Percentiles rank a stretch among this genome's conserved stretches.
phyloP scores from a whole-genome alignment of 1,140 invertebrate species.

The Heterodera carotae region DNA sequence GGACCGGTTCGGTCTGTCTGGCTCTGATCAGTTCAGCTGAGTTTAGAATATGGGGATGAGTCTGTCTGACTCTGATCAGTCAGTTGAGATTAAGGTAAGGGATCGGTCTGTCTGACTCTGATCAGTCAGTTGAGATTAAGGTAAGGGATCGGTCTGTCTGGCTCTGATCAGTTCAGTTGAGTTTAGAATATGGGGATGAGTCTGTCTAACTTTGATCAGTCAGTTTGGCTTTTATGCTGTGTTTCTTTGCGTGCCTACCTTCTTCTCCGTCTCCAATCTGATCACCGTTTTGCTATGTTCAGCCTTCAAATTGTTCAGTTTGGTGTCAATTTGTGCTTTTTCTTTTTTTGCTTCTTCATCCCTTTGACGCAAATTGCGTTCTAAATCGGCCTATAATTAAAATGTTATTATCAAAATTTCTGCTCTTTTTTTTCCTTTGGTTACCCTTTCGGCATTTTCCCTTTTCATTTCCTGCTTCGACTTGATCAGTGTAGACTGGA shows the following conservation, averaged over 20 bases:
- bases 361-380: background rate
- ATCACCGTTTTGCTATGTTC: background rate
- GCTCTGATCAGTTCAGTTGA: no score
- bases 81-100: no score
- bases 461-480: background rate
- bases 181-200: no score
- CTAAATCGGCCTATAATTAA: background rate
- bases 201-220: no score
- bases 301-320: background rate
- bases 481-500: background rate
- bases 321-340: slow-evolving; percentile 3
- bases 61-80: no score
- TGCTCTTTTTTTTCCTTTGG: background rate
- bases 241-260: background rate
- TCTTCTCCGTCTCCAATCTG: slow-evolving; percentile 12
- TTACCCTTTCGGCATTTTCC: slow-evolving; percentile 8
- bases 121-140: no score
- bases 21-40: no score
- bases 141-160: no score
- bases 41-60: no score
- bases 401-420: background rate
- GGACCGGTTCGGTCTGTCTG: no score
- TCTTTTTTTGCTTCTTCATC: slow-evolving; percentile 5
- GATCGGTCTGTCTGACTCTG: no score
- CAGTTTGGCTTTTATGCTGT: no score